These are phyloP conservation scores for Cryptotis parvus DNA, from an alignment of 2,113 vertebrate species.

Conservation along the genomic window DNA sequence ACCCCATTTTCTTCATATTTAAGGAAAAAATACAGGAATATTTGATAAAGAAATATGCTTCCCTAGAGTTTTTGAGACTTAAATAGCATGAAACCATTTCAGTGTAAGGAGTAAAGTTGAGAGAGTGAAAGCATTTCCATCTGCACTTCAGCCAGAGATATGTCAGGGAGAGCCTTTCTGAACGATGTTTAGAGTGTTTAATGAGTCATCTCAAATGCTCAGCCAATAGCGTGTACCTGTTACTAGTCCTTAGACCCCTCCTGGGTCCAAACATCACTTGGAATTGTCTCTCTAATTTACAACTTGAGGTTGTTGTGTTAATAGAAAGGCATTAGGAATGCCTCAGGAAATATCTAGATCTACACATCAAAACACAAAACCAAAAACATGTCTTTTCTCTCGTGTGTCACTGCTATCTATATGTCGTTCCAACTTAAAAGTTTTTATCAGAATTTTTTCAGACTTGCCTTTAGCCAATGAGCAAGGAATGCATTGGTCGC, in stretches of 20 bases:
- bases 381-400: constrained; percentile 24
- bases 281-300: constrained; percentile 32
- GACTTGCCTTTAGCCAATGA: neutral
- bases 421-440: neutral
- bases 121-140: neutral
- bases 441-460: neutral
- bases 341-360: neutral
- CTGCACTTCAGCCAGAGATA: neutral
- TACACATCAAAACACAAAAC: neutral
- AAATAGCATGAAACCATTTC: neutral
- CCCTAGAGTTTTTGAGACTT: constrained; percentile 4
- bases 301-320: neutral
- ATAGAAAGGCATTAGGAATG: neutral
- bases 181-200: constrained; percentile 11
- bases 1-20: constrained; percentile 11
- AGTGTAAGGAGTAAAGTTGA: neutral
- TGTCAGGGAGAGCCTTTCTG: constrained; percentile 8
- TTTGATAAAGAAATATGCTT: neutral
- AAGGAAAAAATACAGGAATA: constrained; percentile 8
- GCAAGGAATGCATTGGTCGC: neutral
- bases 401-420: neutral
- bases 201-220: constrained; percentile 24
- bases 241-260: neutral
- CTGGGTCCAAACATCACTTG: neutral
- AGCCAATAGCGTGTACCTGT: neutral